These are phyloP conservation scores for Tichodroma muraria DNA, from an alignment of 2,113 vertebrate species.

Conservation along the genomic window DNA sequence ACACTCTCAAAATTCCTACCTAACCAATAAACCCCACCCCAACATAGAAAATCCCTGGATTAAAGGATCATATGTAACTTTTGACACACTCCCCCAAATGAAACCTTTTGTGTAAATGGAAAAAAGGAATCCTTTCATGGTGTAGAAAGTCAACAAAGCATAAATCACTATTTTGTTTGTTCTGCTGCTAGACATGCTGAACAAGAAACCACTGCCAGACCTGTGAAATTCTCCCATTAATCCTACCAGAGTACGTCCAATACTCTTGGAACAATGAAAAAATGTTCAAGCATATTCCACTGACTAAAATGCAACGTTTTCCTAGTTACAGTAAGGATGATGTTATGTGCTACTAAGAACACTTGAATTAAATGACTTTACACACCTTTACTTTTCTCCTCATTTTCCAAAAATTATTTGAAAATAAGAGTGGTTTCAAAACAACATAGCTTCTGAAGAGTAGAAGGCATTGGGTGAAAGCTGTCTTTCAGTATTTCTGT, in stretches of 20 bases:
- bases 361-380: background rate
- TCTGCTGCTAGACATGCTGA: constrained; percentile 20
- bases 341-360: background rate
- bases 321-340: background rate
- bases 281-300: background rate
- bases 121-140: constrained; percentile 27
- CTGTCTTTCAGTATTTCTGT: background rate
- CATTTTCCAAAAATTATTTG: background rate
- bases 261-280: background rate
- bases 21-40: background rate
- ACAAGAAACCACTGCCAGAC: background rate
- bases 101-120: constrained; percentile 16
- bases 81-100: background rate
- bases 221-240: background rate
- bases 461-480: background rate
- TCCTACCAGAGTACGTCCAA: background rate
- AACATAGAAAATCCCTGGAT: constrained; percentile 1
- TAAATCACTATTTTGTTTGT: constrained; percentile 46
- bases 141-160: constrained; percentile 44
- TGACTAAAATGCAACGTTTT: background rate
- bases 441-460: background rate
- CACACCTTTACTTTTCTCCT: background rate
- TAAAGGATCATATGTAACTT: constrained; percentile 34
- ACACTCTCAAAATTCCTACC: background rate
- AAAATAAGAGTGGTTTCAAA: background rate